Conservation (phyloP, 2,113 vertebrate genomes). For the Tachysurus vachellii region DNA sequence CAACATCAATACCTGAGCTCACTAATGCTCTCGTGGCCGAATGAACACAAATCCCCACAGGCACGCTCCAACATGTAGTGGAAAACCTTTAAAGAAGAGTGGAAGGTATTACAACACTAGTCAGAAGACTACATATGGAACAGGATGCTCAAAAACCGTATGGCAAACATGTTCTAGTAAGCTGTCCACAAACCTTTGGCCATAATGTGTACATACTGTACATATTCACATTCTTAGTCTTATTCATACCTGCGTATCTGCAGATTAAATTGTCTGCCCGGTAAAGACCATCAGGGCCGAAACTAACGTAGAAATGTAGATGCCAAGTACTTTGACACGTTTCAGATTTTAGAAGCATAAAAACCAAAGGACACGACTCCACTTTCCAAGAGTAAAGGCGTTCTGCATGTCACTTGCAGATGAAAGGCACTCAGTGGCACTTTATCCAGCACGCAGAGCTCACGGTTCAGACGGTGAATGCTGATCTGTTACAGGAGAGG, state of each 20-base stretch:
- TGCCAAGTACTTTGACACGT: not conserved
- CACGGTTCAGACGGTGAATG: not conserved
- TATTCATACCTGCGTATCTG: not conserved
- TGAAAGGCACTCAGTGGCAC: not conserved
- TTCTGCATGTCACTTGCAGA: not conserved
- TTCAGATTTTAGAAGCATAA: not conserved
- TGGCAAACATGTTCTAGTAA: not conserved
- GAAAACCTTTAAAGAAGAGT: not conserved
- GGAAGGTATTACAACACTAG: no score
- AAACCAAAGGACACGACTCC: not conserved
- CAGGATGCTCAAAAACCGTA: not conserved
- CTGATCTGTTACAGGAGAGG: constrained; percentile 1
- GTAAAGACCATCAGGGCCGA: not conserved
- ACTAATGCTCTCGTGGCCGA: not conserved
- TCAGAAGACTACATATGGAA: not conserved
- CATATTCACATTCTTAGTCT: not conserved
- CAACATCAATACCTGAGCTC: not conserved
- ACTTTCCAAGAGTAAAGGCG: not conserved
- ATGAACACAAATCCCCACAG: not conserved
- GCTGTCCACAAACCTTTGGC: not conserved
- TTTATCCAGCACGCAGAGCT: not conserved
- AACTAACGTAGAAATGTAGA: not conserved
- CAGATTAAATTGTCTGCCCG: not conserved
- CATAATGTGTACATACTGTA: not conserved
- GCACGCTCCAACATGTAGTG: not conserved